phyloP scores from a whole-genome alignment of 2,888 invertebrate genomes.

The Cosmia pyralina region DNA sequence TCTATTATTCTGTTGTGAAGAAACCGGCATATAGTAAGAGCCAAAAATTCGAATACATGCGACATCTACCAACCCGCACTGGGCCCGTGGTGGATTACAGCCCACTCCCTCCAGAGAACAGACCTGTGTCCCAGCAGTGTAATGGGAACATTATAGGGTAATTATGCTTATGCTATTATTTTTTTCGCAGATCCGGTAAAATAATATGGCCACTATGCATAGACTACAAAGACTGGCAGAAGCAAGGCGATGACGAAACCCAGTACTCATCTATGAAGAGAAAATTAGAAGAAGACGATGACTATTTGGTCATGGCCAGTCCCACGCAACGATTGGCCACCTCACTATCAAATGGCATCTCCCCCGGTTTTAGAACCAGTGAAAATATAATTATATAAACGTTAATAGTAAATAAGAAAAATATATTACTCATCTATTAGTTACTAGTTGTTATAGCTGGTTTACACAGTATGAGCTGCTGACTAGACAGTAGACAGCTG shows the following conservation, averaged over 20 bases:
- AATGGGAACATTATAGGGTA: not conserved
- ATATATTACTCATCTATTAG: slow-evolving; percentile 3
- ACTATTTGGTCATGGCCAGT: slow-evolving; percentile 80
- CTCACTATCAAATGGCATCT: slow-evolving; percentile 81
- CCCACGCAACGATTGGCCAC: slow-evolving; percentile 78
- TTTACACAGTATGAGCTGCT: too few relatives aligned
- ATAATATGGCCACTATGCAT: slow-evolving; percentile 88
- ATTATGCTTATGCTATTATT: not conserved
- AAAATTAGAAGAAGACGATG: slow-evolving; percentile 86
- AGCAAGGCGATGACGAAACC: slow-evolving; percentile 80
- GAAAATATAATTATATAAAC: slow-evolving; percentile 74
- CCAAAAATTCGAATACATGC: not conserved
- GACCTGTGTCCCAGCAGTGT: not conserved
- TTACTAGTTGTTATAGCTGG: not conserved
- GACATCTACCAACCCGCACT: not conserved
- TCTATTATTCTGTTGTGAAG: not conserved
- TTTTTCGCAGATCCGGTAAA: slow-evolving; percentile 85
- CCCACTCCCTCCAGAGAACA: not conserved
- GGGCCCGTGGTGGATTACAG: not conserved
- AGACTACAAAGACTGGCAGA: slow-evolving; percentile 87
- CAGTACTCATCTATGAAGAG: slow-evolving; percentile 82
- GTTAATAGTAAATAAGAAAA: slow-evolving; percentile 16
- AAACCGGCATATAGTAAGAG: not conserved
- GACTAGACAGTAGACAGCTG: too few relatives aligned
- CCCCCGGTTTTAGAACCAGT: slow-evolving; percentile 84